These are phyloP conservation scores for Agriopis aurantiaria DNA, from an alignment of 2,888 invertebrate species.

Conservation along the genomic window DNA sequence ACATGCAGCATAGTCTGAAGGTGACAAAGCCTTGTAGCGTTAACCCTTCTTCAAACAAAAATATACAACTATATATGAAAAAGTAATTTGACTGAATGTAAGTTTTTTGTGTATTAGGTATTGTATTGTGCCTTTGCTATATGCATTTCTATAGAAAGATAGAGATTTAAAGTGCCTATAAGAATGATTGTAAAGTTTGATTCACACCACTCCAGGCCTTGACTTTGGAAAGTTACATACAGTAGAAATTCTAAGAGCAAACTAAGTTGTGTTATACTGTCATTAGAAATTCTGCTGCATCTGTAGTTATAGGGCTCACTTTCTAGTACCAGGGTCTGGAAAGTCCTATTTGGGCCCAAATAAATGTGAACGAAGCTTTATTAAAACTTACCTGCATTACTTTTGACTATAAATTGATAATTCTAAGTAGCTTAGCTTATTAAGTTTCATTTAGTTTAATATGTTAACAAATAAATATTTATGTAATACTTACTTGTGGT, in stretches of 20 bases:
- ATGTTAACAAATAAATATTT: slow-evolving; percentile 43
- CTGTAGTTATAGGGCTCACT: not conserved
- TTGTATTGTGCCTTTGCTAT: slow-evolving; percentile 4
- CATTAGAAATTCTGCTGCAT: not conserved
- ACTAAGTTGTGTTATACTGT: not conserved
- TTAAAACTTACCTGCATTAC: not conserved
- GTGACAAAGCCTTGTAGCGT: not conserved
- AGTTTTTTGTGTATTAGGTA: not conserved
- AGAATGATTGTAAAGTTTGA: not conserved
- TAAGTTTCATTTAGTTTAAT: slow-evolving; percentile 47
- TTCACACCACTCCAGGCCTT: not conserved
- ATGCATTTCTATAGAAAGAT: too few relatives aligned
- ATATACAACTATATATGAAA: not conserved
- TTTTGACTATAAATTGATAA: slow-evolving; percentile 34
- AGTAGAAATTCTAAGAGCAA: too few relatives aligned
- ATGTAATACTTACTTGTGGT: slow-evolving; percentile 3
- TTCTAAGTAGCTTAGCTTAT: slow-evolving; percentile 41
- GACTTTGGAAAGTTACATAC: too few relatives aligned
- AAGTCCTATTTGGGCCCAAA: not conserved
- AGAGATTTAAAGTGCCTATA: not conserved
- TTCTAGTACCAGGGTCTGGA: not conserved
- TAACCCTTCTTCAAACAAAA: not conserved
- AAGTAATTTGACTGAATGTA: slow-evolving; percentile 1
- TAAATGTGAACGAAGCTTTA: not conserved
- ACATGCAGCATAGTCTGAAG: not conserved